Evolutionary conservation across 2,888 invertebrate species (phyloP).

Genomic region (Melieria picta): DNA sequence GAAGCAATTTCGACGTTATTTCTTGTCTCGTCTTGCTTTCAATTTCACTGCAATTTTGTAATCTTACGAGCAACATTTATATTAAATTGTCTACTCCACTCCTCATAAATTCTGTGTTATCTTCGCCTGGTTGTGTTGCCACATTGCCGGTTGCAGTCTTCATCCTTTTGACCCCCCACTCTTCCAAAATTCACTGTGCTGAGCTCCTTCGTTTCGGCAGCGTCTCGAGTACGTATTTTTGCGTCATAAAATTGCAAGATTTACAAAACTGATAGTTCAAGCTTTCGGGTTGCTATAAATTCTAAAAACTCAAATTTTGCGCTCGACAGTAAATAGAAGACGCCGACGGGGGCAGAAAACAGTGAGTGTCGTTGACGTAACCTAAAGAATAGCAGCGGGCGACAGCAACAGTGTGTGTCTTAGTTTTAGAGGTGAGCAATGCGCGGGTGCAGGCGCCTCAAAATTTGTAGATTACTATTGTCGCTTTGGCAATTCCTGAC

Average conservation of each 20-base stretch:
- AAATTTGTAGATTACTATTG: conserved; percentile 17
- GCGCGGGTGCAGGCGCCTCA: background rate
- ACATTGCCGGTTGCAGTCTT: too few relatives aligned
- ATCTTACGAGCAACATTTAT: too few relatives aligned
- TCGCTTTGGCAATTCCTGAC: conserved; percentile 10
- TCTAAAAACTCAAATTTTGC: conserved; percentile 23
- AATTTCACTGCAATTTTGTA: too few relatives aligned
- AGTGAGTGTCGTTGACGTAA: background rate
- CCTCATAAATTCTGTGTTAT: too few relatives aligned
- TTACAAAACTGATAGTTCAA: conserved; percentile 22
- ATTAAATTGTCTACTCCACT: too few relatives aligned
- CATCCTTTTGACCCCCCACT: background rate
- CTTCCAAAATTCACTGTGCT: background rate
- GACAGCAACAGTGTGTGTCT: too few relatives aligned
- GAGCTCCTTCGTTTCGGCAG: background rate
- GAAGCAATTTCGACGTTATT: too few relatives aligned
- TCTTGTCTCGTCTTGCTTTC: too few relatives aligned
- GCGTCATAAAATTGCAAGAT: conserved; percentile 11
- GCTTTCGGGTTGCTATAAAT: conserved; percentile 13
- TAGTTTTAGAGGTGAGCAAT: background rate
- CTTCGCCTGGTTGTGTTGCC: too few relatives aligned
- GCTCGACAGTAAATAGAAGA: conserved; percentile 1
- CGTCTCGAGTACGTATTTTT: background rate
- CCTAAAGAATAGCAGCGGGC: background rate
- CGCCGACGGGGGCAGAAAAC: background rate